Conservation (phyloP, 2,888 invertebrate genomes). For the Agrenia bidenticulata region DNA sequence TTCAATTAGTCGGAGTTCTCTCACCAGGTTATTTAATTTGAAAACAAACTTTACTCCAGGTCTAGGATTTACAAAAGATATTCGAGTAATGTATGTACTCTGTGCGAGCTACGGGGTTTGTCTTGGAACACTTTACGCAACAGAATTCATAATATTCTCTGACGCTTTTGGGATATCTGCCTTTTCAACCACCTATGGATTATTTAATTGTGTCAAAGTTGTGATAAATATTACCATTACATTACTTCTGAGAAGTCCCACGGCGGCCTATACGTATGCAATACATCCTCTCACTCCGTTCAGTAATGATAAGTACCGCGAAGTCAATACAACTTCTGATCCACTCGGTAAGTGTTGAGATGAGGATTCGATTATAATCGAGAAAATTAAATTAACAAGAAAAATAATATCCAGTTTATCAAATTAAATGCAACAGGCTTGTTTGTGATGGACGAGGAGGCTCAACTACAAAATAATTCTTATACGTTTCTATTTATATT, state of each 20-base stretch:
- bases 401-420: too few relatives aligned
- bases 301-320: conserved; percentile 3
- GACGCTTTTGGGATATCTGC: conserved; percentile 43
- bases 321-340: conserved; percentile 28
- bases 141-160: conserved; percentile 45
- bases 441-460: conserved; percentile 11
- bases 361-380: too few relatives aligned
- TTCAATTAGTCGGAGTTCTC: not conserved
- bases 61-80: conserved; percentile 31
- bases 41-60: conserved; percentile 17
- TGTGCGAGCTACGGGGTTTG: conserved; percentile 45
- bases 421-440: conserved; percentile 12
- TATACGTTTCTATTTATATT: conserved; percentile 20
- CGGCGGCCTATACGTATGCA: conserved; percentile 30
- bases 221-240: conserved; percentile 23
- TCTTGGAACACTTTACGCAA: conserved; percentile 33
- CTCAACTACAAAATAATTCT: conserved; percentile 21
- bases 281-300: conserved; percentile 31
- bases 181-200: conserved; percentile 39
- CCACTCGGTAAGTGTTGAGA: conserved; percentile 47
- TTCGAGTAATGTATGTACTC: conserved; percentile 35
- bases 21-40: not conserved
- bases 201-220: conserved; percentile 37
- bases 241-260: conserved; percentile 33
- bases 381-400: too few relatives aligned